Evolutionary conservation across 1,140 invertebrate species (phyloP), one percentile per base, ranked within the genome.

Genomic region (Anastatus disparis): DNA sequence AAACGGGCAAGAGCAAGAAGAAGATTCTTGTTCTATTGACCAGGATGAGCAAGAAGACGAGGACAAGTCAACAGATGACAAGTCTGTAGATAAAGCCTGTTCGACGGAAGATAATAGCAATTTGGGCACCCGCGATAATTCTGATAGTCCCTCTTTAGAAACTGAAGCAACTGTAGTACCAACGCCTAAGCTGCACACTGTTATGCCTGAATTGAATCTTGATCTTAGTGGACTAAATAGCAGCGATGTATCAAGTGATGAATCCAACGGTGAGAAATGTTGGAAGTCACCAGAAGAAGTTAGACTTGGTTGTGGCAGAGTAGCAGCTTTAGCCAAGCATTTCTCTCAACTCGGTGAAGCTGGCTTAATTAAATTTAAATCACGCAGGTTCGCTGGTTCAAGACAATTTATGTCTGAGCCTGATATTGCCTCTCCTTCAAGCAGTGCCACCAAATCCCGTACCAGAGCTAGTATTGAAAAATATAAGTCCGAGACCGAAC

Each of bases 251-350:
- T 84, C 82, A 1, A 84, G 81, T 50, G 84, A 87, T 8, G 85
- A 87, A 38, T 85, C 83, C 15, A 79, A 73, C 42, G 70, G 70
- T 1, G 79, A 81, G 6, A 89, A 89, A 70, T 89, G 86, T n/a
- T 89, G 89, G 89, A 89, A 88, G 66, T 89, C 89, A 0, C 88
- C 89, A 2, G 88, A 89, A 63, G 88, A 89, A 56, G 88, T 88
- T 22, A 80, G 89, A 35, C 84, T 90, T 2, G 87, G 89, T 0
- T 87, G 87, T 80, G 78, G 89, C 73, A 73, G 88, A 81, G 90
- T 92, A 1, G 89, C 89, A 52, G 88, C 88, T 13, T 76, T 91
- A 50, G 87, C 89, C 2, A 88, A 87, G 74, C 88, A 89, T 75
- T 91, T 91, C 73, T 87, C 87, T 0, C 77, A 82, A 52, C 79